Conservation (phyloP, 2,113 vertebrate species). For the Peucedramus taeniatus region DNA sequence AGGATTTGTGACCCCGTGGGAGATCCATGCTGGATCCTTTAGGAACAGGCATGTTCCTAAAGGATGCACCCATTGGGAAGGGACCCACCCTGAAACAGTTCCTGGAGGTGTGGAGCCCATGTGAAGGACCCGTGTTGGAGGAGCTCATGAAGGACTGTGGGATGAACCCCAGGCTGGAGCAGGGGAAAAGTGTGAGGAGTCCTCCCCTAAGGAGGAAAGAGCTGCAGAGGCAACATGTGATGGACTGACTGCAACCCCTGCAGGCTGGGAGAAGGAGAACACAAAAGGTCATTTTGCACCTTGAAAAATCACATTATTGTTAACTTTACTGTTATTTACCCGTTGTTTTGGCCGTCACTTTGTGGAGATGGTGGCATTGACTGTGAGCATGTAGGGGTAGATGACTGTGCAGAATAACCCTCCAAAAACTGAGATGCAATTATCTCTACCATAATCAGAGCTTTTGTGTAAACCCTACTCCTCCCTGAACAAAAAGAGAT, state of each 20-base stretch:
- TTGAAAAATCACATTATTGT: not conserved
- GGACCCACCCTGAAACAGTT: no score
- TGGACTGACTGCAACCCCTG: not conserved
- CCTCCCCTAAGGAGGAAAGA: not conserved
- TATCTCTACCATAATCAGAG: not conserved
- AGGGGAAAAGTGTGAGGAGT: no score
- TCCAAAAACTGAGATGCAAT: not conserved
- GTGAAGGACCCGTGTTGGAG: not conserved
- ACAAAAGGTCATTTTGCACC: not conserved
- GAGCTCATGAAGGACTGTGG: not conserved
- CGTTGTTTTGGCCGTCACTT: not conserved
- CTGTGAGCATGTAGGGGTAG: rapidly evolving
- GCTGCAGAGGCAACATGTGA: rapidly evolving
- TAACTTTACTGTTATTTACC: not conserved
- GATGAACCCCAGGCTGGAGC: not conserved
- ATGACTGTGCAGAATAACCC: not conserved
- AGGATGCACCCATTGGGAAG: not conserved
- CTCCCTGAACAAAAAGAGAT: not conserved
- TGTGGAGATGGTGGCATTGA: not conserved
- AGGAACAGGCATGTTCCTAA: not conserved
- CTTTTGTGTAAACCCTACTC: not conserved
- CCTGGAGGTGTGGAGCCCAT: not conserved
- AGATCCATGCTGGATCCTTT: not conserved
- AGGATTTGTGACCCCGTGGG: not conserved
- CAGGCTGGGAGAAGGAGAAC: not conserved